Evolutionary conservation across 2,113 vertebrate genomes (phyloP).

Genomic region (Enhydra lutris): DNA sequence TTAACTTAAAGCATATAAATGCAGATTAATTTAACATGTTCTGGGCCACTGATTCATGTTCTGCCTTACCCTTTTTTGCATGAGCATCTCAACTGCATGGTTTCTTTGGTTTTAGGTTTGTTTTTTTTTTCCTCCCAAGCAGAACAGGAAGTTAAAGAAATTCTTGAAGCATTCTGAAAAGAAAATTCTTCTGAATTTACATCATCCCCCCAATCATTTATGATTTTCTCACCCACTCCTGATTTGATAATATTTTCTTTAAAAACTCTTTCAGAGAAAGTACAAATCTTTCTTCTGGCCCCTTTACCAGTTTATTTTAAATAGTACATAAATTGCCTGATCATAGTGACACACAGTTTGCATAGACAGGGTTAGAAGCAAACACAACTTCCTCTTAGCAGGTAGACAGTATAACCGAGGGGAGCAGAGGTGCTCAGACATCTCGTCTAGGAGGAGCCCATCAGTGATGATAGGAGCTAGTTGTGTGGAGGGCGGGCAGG

Average conservation of each 20-base stretch:
- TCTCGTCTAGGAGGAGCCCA: not conserved
- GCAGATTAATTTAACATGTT: not conserved
- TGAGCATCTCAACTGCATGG: not conserved
- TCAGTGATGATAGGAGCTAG: not conserved
- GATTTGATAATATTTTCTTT: not conserved
- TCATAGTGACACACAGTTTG: not conserved
- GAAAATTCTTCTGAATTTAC: not conserved
- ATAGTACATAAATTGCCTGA: not conserved
- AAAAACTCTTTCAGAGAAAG: not conserved
- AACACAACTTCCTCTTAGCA: not conserved
- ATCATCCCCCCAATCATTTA: not conserved
- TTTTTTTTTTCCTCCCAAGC: not conserved
- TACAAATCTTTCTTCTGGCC: not conserved
- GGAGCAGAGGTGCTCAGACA: not conserved
- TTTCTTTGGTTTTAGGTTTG: not conserved
- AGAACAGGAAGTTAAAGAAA: not conserved
- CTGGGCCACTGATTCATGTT: not conserved
- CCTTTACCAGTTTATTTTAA: constrained; percentile 3
- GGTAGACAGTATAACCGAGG: accelerated
- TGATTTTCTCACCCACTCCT: not conserved
- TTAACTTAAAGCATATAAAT: not conserved
- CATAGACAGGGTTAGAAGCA: not conserved
- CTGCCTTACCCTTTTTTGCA: not conserved
- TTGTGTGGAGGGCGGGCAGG: not conserved
- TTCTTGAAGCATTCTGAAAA: not conserved